Evolutionary conservation across 2,113 vertebrate genomes (phyloP), one percentile per base, ranked within the genome.

Genomic region (Ornithorhynchus anatinus): DNA sequence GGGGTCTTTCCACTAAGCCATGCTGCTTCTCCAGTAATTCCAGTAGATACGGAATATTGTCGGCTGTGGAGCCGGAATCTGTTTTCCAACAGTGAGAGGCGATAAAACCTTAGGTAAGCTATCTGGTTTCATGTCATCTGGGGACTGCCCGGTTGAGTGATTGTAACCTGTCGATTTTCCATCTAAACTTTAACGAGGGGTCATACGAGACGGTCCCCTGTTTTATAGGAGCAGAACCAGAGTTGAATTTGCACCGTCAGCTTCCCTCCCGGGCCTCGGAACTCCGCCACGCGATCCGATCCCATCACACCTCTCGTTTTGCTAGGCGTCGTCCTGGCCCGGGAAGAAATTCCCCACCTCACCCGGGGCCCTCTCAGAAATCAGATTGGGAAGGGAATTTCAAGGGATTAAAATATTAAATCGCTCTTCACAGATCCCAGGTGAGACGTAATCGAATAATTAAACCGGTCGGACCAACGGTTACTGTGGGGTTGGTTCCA

Each of bases 371-470:
- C n/a, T n/a, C 85, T 85, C 84, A 87, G 79, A 89, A 89, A 93
- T 89, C 87, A 91, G 88, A 89, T 85, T 91, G 89, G 82, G 84
- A 80, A 76, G 77, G 83, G 85, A 88, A 80, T 88, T 92, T 87
- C 80, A 84, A 88, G 80, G 89, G 86, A 89, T 90, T 89, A 83
- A 92, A 90, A 91, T 82, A 89, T 72, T 79, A 88, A 89, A 81
- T 81, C 75, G 80, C 76, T 81, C 17, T 76, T 92, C 89, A 89
- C 85, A 82, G 84, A 79, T 90, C 77, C 79, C 80, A 88, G 92
- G 90, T 91, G 90, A 92, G 89, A 91, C 86, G 59, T 88, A 91
- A 92, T 89, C 86, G 91, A 89, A 91, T 84, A 91, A 86, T 86
- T 91, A 85, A 87, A 87, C 84, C 70, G 80, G 56, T 70, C 86